Percentiles rank a stretch among this genome's conserved stretches.
phyloP scores from a whole-genome alignment of 2,797 vertebrate genomes.

The Cuniculus paca region DNA sequence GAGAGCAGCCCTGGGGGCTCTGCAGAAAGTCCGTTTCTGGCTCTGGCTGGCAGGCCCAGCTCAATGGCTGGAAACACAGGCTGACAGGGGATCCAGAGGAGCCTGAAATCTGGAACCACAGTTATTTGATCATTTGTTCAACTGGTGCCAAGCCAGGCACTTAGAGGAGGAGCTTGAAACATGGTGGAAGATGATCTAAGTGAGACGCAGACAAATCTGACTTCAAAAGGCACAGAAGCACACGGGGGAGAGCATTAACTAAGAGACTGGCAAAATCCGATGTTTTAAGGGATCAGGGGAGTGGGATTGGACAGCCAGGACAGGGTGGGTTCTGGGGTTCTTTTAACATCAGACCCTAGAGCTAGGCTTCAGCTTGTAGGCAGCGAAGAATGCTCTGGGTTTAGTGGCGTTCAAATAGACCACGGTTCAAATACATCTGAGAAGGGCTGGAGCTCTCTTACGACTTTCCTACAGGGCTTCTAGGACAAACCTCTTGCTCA shows the following conservation, averaged over 20 bases:
- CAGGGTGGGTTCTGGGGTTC: neutral
- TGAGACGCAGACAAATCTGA: neutral
- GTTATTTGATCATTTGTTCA: neutral
- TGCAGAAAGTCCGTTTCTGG: neutral
- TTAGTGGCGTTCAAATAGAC: neutral
- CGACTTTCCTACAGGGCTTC: neutral
- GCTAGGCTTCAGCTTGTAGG: neutral
- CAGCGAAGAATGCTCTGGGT: neutral
- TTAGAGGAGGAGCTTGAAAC: neutral
- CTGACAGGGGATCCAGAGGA: neutral
- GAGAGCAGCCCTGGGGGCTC: neutral
- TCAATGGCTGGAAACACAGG: rapidly evolving
- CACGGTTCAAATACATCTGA: neutral
- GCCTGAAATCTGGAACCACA: neutral
- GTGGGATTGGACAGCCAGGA: neutral
- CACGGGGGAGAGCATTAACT: neutral
- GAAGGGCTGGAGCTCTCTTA: neutral
- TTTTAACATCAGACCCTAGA: neutral
- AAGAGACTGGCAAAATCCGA: neutral
- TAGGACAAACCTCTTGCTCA: neutral
- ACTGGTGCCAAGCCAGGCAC: neutral
- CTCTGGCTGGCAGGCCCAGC: neutral
- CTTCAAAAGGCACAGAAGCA: neutral
- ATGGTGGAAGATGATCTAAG: neutral
- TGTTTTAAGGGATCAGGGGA: neutral